phyloP scores from a whole-genome alignment of 2,797 vertebrate genomes.

The Lepidocolaptes lacrymiger region DNA sequence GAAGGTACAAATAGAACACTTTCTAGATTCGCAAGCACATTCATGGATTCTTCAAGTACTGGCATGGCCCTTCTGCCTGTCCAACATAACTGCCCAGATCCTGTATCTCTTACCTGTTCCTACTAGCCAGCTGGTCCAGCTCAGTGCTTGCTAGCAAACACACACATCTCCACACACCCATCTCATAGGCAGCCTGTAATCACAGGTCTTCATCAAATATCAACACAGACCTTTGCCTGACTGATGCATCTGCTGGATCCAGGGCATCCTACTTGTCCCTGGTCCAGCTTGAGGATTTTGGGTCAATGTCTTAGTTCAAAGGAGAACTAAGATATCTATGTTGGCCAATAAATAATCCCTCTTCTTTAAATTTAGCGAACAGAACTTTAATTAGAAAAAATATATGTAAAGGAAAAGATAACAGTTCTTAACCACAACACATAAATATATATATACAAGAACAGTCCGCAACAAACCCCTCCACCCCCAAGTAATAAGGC shows the following conservation, averaged over 20 bases:
- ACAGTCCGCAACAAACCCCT: too few relatives aligned
- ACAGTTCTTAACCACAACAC: too few relatives aligned
- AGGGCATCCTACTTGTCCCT: background rate
- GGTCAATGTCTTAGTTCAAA: too few relatives aligned
- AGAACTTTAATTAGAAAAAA: too few relatives aligned
- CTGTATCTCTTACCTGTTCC: background rate
- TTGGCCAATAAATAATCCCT: too few relatives aligned
- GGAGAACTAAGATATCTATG: too few relatives aligned
- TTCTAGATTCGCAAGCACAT: background rate
- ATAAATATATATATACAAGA: too few relatives aligned
- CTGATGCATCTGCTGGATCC: fast-evolving
- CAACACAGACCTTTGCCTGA: background rate
- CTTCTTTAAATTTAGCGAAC: too few relatives aligned
- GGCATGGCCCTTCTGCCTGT: background rate
- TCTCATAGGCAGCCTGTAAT: background rate
- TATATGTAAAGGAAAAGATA: too few relatives aligned
- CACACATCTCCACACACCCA: background rate
- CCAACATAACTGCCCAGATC: background rate
- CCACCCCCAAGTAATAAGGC: too few relatives aligned
- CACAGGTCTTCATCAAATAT: background rate
- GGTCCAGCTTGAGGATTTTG: background rate
- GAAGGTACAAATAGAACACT: fast-evolving
- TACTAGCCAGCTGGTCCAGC: fast-evolving
- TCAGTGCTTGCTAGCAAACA: background rate
- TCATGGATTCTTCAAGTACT: background rate